Evolutionary conservation across 2,888 invertebrate genomes (phyloP).

Genomic region (Cephus rjabovi): DNA sequence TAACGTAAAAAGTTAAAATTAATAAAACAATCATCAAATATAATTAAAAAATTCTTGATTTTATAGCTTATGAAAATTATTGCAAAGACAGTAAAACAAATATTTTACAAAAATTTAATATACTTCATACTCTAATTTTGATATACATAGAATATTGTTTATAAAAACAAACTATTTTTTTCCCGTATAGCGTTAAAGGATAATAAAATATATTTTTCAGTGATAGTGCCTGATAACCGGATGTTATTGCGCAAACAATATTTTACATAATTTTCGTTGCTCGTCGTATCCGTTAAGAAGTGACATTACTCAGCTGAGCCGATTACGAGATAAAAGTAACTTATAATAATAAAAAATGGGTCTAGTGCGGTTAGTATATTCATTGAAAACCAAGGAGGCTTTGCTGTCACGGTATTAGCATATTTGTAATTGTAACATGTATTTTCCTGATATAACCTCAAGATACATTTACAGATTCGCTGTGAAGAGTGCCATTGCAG

Average conservation of each 20-base stretch:
- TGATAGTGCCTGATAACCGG: neutral
- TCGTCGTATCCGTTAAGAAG: slow-evolving; percentile 6
- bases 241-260: slow-evolving; percentile 8
- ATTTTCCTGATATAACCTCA: neutral
- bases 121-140: neutral
- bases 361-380: slow-evolving; percentile 49
- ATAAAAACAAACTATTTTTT: neutral
- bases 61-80: neutral
- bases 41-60: neutral
- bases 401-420: slow-evolving; percentile 22
- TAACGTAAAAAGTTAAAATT: neutral
- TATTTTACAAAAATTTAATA: neutral
- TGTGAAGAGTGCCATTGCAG: slow-evolving; percentile 56
- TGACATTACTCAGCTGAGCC: neutral
- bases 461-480: slow-evolving; percentile 47
- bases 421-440: neutral
- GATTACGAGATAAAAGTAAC: slow-evolving; percentile 4
- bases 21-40: neutral
- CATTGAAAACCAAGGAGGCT: slow-evolving; percentile 20
- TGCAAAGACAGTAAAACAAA: neutral
- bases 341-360: slow-evolving; percentile 40
- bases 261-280: slow-evolving; percentile 25
- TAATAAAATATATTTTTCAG: neutral
- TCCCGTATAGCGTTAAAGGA: neutral
- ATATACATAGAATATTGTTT: neutral